Conservation (phyloP, 2,888 invertebrate genomes). For the Cataglyphis altisquamis region DNA sequence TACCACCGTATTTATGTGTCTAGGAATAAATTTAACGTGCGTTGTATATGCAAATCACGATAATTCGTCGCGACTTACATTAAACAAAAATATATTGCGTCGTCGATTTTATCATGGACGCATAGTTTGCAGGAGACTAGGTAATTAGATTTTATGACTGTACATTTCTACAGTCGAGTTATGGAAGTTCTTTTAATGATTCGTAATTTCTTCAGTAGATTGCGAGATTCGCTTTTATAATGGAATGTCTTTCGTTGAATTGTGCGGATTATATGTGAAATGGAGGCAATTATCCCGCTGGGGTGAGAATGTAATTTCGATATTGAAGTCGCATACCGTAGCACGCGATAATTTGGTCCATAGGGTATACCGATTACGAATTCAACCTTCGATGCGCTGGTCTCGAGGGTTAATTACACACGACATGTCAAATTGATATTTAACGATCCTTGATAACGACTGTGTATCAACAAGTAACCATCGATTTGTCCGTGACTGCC, state of each 20-base stretch:
- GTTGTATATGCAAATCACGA: neutral
- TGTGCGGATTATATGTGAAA: constrained; percentile 47
- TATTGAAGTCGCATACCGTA: constrained; percentile 49
- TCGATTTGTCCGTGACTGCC: constrained; percentile 6
- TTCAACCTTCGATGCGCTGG: constrained; percentile 50
- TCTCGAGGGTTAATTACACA: constrained; percentile 57
- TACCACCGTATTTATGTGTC: constrained; percentile 10
- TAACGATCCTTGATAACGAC: constrained; percentile 63
- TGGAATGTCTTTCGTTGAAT: constrained; percentile 53
- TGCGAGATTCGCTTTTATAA: constrained; percentile 40
- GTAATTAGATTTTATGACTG: constrained; percentile 49
- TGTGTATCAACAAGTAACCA: constrained; percentile 68
- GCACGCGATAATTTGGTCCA: constrained; percentile 47
- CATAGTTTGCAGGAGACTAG: neutral
- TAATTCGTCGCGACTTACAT: constrained; percentile 7
- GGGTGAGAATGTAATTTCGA: constrained; percentile 46
- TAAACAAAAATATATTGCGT: constrained; percentile 19
- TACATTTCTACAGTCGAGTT: constrained; percentile 35
- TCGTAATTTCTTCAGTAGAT: constrained; percentile 52
- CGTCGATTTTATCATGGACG: constrained; percentile 1
- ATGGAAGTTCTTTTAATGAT: constrained; percentile 51
- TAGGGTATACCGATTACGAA: constrained; percentile 52
- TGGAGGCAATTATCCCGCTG: constrained; percentile 47
- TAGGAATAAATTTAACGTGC: neutral
- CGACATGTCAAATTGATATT: constrained; percentile 67